Base-by-base conservation (phyloP, 1,140 invertebrate species). In the Atta texana region DNA sequence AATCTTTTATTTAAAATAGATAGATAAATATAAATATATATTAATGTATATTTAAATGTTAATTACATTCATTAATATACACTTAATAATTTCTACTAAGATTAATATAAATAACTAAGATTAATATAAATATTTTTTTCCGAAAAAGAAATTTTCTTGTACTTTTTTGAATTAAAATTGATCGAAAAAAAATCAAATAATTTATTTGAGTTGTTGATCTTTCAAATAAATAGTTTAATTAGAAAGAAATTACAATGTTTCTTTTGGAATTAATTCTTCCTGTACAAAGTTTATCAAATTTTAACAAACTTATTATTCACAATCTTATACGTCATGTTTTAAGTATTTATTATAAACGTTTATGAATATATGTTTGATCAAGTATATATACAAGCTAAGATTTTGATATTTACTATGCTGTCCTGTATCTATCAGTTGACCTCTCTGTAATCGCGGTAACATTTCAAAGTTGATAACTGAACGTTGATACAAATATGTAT, bases 391-490 rank as follows among this genome's bases (percentile, higher is more conserved):
- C 31, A 12, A 57, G 16, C 21, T 53, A 2, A 28, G 24, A 1
- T 71, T 21, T 34, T 39, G 72, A n/a, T 75, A 39, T 16, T 75
- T 63, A 63, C 53, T 59, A 16, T 57, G 55, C 3, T 14, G n/a
- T n/a, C 31, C 31, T 21, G 2, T n/a, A 74, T 57, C 31, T 74
- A 74, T 75, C 72, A 24, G 18, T 74, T 57, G n/a, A 57, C 28
- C 28, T 72, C 49, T 74, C 10, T 59, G n/a, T 18, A 55, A 55
- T 10, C 14, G 14, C n/a, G n/a, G 57, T 75, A 75, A 74, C 28
- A 34, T 14, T 55, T 57, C 0, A 57, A 34, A 74, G 55, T n/a
- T 39, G 31, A 75, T 59, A 57, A 75, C 21, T 31, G 28, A 3
- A 24, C 12, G 5, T 34, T 10, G 2, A 74, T 24, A 59, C 21